phyloP scores from a whole-genome alignment of 2,113 vertebrate genomes.

The Pontoporia blainvillei region DNA sequence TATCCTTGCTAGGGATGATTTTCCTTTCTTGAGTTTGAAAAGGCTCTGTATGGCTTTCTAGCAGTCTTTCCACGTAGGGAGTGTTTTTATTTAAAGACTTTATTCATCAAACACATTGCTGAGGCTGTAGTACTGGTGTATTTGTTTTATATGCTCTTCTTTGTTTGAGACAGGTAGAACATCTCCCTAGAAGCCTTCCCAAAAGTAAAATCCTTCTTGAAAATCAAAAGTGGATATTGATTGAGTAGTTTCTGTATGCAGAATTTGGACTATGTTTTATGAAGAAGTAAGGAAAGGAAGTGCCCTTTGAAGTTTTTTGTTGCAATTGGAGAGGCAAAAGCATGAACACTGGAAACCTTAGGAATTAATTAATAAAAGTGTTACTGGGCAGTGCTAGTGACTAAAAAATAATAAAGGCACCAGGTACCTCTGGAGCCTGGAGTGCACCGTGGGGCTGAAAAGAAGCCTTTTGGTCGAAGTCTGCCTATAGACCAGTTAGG shows the following conservation, averaged over 20 bases:
- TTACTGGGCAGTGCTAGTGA: not conserved
- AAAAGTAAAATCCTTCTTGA: not conserved
- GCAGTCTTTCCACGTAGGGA: not conserved
- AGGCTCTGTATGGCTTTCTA: not conserved
- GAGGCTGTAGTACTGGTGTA: not conserved
- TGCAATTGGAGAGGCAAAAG: not conserved
- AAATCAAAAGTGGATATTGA: not conserved
- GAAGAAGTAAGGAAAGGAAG: not conserved
- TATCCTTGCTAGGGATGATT: not conserved
- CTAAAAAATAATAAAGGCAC: not conserved
- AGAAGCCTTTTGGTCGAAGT: not conserved
- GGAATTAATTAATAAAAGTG: not conserved
- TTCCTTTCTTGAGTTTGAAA: not conserved
- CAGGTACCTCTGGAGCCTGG: not conserved
- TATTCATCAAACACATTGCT: not conserved
- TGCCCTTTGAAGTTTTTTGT: not conserved
- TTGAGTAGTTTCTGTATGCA: not conserved
- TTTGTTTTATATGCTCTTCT: not conserved
- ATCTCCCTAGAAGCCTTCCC: not conserved
- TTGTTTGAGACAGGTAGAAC: not conserved
- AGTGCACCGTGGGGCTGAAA: not conserved
- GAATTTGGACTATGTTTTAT: not conserved
- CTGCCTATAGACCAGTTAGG: not conserved
- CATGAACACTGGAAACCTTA: not conserved
- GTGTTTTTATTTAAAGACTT: not conserved